Conservation (phyloP, 2,888 invertebrate species). For the Stenotaenia linearis region DNA sequence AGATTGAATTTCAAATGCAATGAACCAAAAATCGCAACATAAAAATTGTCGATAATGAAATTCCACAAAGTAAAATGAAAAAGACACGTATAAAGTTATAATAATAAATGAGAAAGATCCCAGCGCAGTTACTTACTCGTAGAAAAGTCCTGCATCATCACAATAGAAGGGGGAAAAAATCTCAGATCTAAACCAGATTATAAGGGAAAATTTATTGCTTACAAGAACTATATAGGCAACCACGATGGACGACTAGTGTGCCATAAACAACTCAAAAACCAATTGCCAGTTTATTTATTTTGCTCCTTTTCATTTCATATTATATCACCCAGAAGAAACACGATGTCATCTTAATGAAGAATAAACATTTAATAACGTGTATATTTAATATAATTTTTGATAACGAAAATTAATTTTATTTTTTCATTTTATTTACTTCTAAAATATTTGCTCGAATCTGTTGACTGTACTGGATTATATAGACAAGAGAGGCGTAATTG, state of each 20-base stretch:
- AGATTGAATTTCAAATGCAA: constrained; percentile 24
- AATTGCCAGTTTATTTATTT: neutral
- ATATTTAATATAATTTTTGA: no score
- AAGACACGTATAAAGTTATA: neutral
- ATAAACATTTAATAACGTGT: neutral
- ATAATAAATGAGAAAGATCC: neutral
- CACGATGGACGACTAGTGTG: neutral
- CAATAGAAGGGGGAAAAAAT: neutral
- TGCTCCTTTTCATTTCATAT: neutral
- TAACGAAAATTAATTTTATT: no score
- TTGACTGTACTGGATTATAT: no score
- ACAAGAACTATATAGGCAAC: neutral
- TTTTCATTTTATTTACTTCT: no score
- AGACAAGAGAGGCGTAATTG: no score
- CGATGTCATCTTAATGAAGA: neutral
- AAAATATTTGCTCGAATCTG: no score
- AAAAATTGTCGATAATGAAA: neutral
- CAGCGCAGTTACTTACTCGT: neutral
- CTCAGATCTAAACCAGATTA: neutral
- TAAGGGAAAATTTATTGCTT: neutral
- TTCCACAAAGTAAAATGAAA: neutral
- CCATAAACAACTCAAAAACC: constrained; percentile 17
- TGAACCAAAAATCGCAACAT: neutral
- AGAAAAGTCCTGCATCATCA: neutral
- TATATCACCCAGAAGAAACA: neutral